Evolutionary conservation across 1,140 invertebrate species (phyloP), one percentile per base, ranked within the genome.

Genomic region (Drosophila ercepeae): DNA sequence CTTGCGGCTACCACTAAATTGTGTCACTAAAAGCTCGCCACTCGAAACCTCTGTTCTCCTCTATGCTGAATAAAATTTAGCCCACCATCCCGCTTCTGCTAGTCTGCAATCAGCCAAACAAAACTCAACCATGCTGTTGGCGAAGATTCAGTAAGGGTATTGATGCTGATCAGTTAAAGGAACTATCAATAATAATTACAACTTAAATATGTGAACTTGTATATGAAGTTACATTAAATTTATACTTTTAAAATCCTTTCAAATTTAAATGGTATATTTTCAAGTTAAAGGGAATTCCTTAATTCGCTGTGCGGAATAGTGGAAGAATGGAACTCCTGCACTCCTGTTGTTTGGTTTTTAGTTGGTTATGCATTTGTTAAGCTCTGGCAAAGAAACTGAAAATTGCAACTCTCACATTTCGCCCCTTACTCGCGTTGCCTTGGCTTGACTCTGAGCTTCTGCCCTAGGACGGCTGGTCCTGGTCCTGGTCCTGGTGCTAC

Each of bases 361-460:
- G 49, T 71, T 71, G 58, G 69, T 71, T 75, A 81, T 81, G 72
- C 71, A 81, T 75, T 81, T 81, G 59, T 44, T 68, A 59, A 76
- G 58, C 53, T 39, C 46, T 41, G 45, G 19, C 64, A 71, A 74
- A 82, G 78, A 77, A 75, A 72, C 45, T 65, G 53, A 59, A 75
- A 51, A 57, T 78, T 73, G 55, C 77, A 81, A 53, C 65, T 79
- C 58, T 46, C 13, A 41, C 29, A 60, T n/a, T 65, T 25, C 45
- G 25, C 50, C 23, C 34, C 39, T 42, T 18, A 8, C 0, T 16
- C 2, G 8, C 6, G 3, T 16, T 19, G 18, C 51, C 42, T 41
- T 14, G 16, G 23, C 19, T 49, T 23, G 42, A 52, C 49, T 21
- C 44, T 42, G 46, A 52, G 49, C 50, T 41, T 27, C 23, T 79